Evolutionary conservation across 2,797 vertebrate genomes (phyloP).

Genomic region (Gorsachius magnificus): DNA sequence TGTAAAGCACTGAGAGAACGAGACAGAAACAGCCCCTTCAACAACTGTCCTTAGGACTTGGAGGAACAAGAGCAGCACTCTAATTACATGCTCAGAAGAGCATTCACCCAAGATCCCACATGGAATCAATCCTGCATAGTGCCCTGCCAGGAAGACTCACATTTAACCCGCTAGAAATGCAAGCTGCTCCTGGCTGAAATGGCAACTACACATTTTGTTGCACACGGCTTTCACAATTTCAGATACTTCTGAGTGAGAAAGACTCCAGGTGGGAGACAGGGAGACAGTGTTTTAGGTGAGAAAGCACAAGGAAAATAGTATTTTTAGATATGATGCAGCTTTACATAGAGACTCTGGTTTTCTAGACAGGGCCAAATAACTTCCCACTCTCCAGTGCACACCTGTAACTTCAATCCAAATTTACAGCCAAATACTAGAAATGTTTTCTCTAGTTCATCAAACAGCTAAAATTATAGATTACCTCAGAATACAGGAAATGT

Average conservation of each 20-base stretch:
- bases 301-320: rapidly evolving
- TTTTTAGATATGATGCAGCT: rapidly evolving
- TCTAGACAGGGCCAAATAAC: not conserved
- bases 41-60: not conserved
- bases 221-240: not conserved
- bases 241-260: not conserved
- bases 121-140: not conserved
- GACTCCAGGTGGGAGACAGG: not conserved
- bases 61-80: not conserved
- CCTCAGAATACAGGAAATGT: not conserved
- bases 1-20: rapidly evolving
- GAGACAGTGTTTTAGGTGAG: not conserved
- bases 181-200: not conserved
- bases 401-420: not conserved
- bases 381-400: not conserved
- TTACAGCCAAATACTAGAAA: not conserved
- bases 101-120: not conserved
- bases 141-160: not conserved
- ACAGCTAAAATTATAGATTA: not conserved
- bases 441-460: not conserved
- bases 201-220: not conserved
- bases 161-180: not conserved
- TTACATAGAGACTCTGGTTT: not conserved
- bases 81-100: not conserved
- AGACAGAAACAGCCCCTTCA: not conserved